phyloP scores from a whole-genome alignment of 2,797 vertebrate species.

The Ctenochaetus hawaiiensis region DNA sequence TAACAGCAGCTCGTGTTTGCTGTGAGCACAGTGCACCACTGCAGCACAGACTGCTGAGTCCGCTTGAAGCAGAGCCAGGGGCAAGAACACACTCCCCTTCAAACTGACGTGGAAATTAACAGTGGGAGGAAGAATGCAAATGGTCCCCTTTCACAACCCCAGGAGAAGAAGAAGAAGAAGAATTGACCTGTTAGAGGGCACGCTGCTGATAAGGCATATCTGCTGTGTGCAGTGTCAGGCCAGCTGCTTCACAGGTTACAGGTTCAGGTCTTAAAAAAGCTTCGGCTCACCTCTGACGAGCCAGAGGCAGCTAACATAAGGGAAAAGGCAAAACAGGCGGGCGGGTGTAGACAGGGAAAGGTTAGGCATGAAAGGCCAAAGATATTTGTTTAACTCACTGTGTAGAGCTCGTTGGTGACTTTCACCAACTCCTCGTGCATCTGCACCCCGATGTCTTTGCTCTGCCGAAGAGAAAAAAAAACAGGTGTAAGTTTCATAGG shows the following conservation, averaged over 20 bases:
- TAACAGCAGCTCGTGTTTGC: slow-evolving; percentile 39
- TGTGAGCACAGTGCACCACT: slow-evolving; percentile 42
- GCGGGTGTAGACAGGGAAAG: slow-evolving; percentile 10
- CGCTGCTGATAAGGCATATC: slow-evolving; percentile 73
- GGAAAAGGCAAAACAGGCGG: slow-evolving; percentile 15
- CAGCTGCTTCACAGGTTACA: slow-evolving; percentile 66
- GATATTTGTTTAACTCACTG: slow-evolving; percentile 85
- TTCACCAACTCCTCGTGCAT: slow-evolving; percentile 97
- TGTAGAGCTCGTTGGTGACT: slow-evolving; percentile 96
- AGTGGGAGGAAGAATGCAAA: slow-evolving; percentile 58
- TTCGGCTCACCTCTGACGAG: slow-evolving; percentile 4
- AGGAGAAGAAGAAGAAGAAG: slow-evolving; percentile 46
- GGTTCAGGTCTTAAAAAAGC: slow-evolving; percentile 22
- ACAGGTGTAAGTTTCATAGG: slow-evolving; percentile 9
- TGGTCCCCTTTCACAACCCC: slow-evolving; percentile 57
- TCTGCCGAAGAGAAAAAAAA: slow-evolving; percentile 82
- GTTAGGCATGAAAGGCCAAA: neutral
- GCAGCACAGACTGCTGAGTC: slow-evolving; percentile 66
- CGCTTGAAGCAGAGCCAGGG: slow-evolving; percentile 50
- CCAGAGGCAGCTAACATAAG: slow-evolving; percentile 12
- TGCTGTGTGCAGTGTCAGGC: slow-evolving; percentile 51
- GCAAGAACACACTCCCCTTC: slow-evolving; percentile 63
- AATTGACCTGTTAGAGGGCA: slow-evolving; percentile 60
- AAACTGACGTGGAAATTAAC: slow-evolving; percentile 54
- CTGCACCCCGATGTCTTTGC: slow-evolving; percentile 96